Conservation (phyloP, 1,140 invertebrate species). For the Drosophila tropicalis region DNA sequence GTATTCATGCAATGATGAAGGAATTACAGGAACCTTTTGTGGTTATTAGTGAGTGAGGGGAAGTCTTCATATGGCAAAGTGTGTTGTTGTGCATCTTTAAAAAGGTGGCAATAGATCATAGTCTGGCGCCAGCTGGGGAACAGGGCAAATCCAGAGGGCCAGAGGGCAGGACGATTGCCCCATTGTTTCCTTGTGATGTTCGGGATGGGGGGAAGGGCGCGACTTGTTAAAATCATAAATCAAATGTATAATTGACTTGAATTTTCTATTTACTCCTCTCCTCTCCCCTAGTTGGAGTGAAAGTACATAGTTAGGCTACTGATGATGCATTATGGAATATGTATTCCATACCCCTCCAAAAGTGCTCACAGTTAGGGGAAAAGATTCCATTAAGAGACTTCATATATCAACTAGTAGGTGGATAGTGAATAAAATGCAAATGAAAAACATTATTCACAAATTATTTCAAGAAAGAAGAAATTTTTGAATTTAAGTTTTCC, state of each 20-base stretch:
- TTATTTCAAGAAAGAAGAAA: too few relatives aligned
- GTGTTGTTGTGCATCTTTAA: not conserved
- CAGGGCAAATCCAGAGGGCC: not conserved
- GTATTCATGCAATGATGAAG: conserved; percentile 11
- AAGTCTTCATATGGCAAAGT: conserved; percentile 21
- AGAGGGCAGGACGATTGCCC: conserved; percentile 8
- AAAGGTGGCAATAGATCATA: conserved; percentile 62
- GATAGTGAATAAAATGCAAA: not conserved
- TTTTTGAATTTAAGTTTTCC: not conserved
- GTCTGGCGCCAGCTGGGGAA: conserved; percentile 9
- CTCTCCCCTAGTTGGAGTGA: not conserved
- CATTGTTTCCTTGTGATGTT: conserved; percentile 16
- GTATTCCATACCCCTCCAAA: not conserved
- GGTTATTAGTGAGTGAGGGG: not conserved
- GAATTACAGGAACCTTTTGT: conserved; percentile 46
- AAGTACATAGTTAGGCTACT: conserved; percentile 5
- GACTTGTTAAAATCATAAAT: conserved; percentile 66
- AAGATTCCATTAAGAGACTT: not conserved
- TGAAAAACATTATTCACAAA: not conserved
- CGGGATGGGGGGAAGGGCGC: conserved; percentile 21
- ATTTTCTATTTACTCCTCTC: conserved; percentile 6
- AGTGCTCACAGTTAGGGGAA: not conserved
- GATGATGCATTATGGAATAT: conserved; percentile 38
- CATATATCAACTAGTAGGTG: not conserved
- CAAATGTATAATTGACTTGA: conserved; percentile 59